phyloP scores from a whole-genome alignment of 2,888 invertebrate genomes.

The Drosophila incognita region DNA sequence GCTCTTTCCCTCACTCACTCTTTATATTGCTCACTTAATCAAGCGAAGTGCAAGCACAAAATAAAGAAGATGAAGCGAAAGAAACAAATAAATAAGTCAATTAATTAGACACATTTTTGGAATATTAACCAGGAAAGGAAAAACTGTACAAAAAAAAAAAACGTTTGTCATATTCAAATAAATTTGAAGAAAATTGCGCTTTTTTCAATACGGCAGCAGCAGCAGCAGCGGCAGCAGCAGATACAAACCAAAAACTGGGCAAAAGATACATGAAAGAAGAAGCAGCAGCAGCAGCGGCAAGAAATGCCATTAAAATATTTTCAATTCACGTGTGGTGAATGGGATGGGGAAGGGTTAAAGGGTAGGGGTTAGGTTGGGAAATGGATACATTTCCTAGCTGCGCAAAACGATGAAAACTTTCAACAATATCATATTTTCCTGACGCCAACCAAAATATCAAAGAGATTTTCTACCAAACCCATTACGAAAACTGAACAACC shows the following conservation, averaged over 20 bases:
- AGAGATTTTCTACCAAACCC: neutral
- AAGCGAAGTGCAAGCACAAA: slow-evolving; percentile 46
- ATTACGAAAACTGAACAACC: slow-evolving; percentile 17
- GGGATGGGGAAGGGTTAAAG: neutral
- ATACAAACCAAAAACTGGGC: neutral
- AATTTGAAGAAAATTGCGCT: slow-evolving; percentile 9
- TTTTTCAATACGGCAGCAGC: slow-evolving; percentile 1
- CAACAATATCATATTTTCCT: slow-evolving; percentile 5
- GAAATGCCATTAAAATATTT: slow-evolving; percentile 27
- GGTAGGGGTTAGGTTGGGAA: neutral
- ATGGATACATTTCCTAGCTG: neutral
- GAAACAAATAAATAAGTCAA: slow-evolving; percentile 47
- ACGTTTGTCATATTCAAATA: slow-evolving; percentile 5
- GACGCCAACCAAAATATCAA: slow-evolving; percentile 8
- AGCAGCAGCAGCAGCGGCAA: neutral
- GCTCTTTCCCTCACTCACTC: neutral
- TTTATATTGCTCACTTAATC: slow-evolving; percentile 11
- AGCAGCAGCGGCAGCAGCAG: slow-evolving; percentile 1
- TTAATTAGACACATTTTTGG: slow-evolving; percentile 56
- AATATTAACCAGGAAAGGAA: slow-evolving; percentile 21
- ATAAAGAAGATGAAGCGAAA: neutral
- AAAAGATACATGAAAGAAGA: slow-evolving; percentile 4
- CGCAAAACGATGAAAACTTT: slow-evolving; percentile 9
- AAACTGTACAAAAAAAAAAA: slow-evolving; percentile 6
- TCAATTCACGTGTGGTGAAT: neutral